Evolutionary conservation across 2,888 invertebrate genomes (phyloP).

Genomic region (Cryptophagus acutangulus): DNA sequence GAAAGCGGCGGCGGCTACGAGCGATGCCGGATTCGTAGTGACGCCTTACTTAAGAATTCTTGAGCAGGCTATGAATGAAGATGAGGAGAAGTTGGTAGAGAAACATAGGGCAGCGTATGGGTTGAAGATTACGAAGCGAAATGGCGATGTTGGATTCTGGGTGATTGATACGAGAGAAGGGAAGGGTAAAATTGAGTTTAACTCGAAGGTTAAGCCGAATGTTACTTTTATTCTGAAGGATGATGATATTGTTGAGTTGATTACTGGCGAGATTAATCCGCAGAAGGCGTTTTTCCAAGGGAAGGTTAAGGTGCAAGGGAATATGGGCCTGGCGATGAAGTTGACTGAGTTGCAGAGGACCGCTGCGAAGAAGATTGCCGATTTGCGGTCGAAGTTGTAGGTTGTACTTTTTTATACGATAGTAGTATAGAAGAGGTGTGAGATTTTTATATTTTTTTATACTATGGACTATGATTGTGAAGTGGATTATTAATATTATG

Average conservation of each 20-base stretch:
- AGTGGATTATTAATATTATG: too few relatives aligned
- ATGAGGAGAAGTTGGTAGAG: constrained; percentile 74
- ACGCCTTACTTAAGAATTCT: constrained; percentile 76
- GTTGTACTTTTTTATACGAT: constrained; percentile 7
- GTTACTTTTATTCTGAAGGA: constrained; percentile 87
- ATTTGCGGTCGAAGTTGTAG: constrained; percentile 72
- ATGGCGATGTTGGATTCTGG: constrained; percentile 82
- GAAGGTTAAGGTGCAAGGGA: constrained; percentile 93
- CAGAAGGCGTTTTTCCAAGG: constrained; percentile 97
- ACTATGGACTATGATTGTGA: too few relatives aligned
- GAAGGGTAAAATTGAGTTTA: constrained; percentile 78
- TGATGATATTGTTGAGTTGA: constrained; percentile 79
- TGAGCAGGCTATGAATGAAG: constrained; percentile 74
- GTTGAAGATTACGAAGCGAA: constrained; percentile 79
- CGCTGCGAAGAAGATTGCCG: constrained; percentile 68
- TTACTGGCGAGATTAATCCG: constrained; percentile 87
- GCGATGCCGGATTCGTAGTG: constrained; percentile 70
- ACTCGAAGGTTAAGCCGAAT: constrained; percentile 81
- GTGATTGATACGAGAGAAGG: constrained; percentile 88
- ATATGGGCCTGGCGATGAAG: constrained; percentile 95
- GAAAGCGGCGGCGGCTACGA: constrained; percentile 48
- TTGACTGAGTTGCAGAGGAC: constrained; percentile 75
- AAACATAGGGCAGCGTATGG: constrained; percentile 85
- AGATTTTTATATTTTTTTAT: constrained; percentile 8
- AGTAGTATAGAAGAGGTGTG: constrained; percentile 8